Conservation (phyloP, 2,888 invertebrate genomes). For the Spisula solida region DNA sequence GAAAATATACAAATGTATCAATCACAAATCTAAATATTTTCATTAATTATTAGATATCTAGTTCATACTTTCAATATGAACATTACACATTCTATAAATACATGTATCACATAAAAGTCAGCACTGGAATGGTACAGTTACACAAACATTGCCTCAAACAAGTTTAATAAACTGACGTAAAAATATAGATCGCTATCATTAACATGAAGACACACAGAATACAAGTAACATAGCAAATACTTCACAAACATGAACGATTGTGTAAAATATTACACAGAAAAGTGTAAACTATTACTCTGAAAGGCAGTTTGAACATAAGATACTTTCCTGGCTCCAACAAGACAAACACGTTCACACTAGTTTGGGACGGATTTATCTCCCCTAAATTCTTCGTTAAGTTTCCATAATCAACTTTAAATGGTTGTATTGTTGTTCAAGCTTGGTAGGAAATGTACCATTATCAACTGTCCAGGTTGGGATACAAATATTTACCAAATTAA, state of each 20-base stretch:
- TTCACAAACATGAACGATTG: neutral
- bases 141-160: neutral
- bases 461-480: too few relatives aligned
- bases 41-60: too few relatives aligned
- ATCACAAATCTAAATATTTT: too few relatives aligned
- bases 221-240: neutral
- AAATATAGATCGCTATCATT: neutral
- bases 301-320: neutral
- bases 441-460: too few relatives aligned
- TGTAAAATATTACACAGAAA: neutral
- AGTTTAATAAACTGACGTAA: neutral
- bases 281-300: neutral
- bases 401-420: too few relatives aligned
- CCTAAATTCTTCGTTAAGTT: too few relatives aligned
- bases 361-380: neutral
- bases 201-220: neutral
- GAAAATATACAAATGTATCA: neutral
- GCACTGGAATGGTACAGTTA: neutral
- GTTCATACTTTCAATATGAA: too few relatives aligned
- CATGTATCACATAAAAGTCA: neutral
- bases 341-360: neutral
- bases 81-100: neutral
- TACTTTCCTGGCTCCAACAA: neutral
- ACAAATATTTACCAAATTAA: too few relatives aligned
- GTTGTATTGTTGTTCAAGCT: too few relatives aligned